These are phyloP conservation scores for Sinelater perroti DNA, from an alignment of 2,888 invertebrate genomes.

Conservation along the genomic window DNA sequence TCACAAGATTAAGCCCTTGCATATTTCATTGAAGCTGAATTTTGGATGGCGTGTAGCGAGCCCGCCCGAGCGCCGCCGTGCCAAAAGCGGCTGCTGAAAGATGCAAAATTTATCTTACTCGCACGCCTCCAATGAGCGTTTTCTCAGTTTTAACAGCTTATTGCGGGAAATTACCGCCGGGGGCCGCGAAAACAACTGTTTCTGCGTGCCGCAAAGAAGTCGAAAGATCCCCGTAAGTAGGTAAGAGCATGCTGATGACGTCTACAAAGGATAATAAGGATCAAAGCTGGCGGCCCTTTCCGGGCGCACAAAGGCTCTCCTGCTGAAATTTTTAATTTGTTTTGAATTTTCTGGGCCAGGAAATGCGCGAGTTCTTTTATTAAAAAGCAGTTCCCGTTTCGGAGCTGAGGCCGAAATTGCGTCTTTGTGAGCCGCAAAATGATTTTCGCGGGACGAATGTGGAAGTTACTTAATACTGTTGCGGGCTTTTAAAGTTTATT, in stretches of 20 bases:
- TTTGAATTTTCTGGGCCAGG: conserved; percentile 31
- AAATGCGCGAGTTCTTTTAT: conserved; percentile 29
- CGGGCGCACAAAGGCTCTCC: conserved; percentile 24
- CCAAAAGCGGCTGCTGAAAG: conserved; percentile 11
- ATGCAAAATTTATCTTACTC: conserved; percentile 18
- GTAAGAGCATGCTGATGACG: conserved; percentile 33
- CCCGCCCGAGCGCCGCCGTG: no score
- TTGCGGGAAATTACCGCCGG: conserved; percentile 18
- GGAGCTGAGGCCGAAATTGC: conserved; percentile 28
- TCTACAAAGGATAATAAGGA: conserved; percentile 35
- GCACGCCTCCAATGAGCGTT: conserved; percentile 13
- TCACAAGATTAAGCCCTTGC: conserved; percentile 20
- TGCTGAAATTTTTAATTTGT: conserved; percentile 36
- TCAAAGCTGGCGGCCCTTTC: conserved; percentile 24
- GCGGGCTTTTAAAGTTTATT: no score
- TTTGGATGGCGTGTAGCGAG: no score
- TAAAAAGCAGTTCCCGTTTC: conserved; percentile 28
- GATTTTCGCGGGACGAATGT: conserved; percentile 16
- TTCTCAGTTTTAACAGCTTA: conserved; percentile 19
- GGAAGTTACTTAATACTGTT: no score
- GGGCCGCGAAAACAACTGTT: conserved; percentile 29
- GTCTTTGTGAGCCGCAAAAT: conserved; percentile 23
- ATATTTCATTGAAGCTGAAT: conserved; percentile 11
- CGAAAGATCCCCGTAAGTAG: conserved; percentile 25
- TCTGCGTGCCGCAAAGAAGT: conserved; percentile 25